These are phyloP conservation scores for Monopterus albus DNA, from an alignment of 2,113 vertebrate genomes.

Conservation along the genomic window DNA sequence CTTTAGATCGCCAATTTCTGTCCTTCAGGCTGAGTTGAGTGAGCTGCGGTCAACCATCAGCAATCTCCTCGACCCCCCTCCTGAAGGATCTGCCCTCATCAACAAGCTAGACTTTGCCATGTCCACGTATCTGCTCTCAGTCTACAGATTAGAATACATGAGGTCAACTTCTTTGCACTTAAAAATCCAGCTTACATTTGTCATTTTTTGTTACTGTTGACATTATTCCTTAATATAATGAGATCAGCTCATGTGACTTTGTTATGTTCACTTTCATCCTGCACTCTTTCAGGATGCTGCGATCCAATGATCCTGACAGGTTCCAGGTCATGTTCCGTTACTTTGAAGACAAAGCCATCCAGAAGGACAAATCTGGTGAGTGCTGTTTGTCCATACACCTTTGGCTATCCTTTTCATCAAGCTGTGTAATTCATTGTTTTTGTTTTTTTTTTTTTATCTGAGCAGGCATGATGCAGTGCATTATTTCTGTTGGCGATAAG, in stretches of 20 bases:
- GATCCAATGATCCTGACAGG: constrained; percentile 92
- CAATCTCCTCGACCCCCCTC: constrained; percentile 92
- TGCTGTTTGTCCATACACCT: not conserved
- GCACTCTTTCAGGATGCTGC: constrained; percentile 85
- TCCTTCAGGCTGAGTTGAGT: constrained; percentile 89
- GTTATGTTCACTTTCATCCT: not conserved
- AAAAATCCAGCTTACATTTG: not conserved
- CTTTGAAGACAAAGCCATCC: constrained; percentile 98
- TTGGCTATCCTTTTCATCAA: not conserved
- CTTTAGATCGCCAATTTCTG: constrained; percentile 1
- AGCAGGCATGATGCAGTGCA: constrained; percentile 98
- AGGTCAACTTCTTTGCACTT: constrained; percentile 78
- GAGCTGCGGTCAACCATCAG: constrained; percentile 92
- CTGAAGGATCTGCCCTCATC: constrained; percentile 92
- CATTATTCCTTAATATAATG: not conserved
- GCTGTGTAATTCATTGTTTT: not conserved
- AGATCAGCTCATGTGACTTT: not conserved
- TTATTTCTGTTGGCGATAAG: constrained; percentile 95
- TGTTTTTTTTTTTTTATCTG: not conserved
- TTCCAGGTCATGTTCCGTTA: constrained; percentile 99
- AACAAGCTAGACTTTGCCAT: constrained; percentile 98
- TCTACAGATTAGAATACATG: constrained; percentile 97
- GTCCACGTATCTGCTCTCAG: constrained; percentile 96
- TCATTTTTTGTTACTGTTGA: not conserved
- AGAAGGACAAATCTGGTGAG: constrained; percentile 97